Percentiles rank a stretch among this genome's conserved stretches.
Evolutionary conservation across 2,797 vertebrate species (phyloP).

Genomic region (Buphagus erythrorhynchus): DNA sequence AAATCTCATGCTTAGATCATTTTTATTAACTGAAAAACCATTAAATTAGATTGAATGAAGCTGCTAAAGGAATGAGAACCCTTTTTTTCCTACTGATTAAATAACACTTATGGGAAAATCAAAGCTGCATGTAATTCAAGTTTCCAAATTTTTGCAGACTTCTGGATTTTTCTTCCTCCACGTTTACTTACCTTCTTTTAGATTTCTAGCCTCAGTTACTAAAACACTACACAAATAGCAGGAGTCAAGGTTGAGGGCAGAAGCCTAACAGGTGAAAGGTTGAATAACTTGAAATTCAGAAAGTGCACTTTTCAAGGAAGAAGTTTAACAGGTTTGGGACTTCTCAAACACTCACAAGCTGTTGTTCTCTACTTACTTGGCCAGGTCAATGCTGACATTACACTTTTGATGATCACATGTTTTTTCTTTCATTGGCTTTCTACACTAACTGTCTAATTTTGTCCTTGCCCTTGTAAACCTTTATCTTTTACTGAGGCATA

Average conservation of each 20-base stretch:
- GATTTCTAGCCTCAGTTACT: slow-evolving; percentile 81
- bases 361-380: not conserved
- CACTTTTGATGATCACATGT: slow-evolving; percentile 14
- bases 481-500: slow-evolving; percentile 10
- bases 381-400: slow-evolving; percentile 55
- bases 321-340: slow-evolving; percentile 75
- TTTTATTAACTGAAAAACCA: not conserved
- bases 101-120: not conserved
- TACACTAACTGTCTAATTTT: slow-evolving; percentile 28
- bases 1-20: not conserved
- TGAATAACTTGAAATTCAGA: slow-evolving; percentile 88
- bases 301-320: slow-evolving; percentile 79
- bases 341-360: slow-evolving; percentile 34
- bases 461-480: slow-evolving; percentile 37
- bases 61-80: not conserved
- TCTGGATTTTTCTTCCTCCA: slow-evolving; percentile 67
- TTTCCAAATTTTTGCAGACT: slow-evolving; percentile 8
- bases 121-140: slow-evolving; percentile 21
- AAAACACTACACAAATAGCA: slow-evolving; percentile 83
- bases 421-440: slow-evolving; percentile 41
- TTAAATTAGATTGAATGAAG: not conserved
- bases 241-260: slow-evolving; percentile 83
- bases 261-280: slow-evolving; percentile 85
- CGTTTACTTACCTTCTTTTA: slow-evolving; percentile 80
- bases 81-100: not conserved